phyloP scores from a whole-genome alignment of 2,113 vertebrate genomes.

The Chiloscyllium plagiosum region DNA sequence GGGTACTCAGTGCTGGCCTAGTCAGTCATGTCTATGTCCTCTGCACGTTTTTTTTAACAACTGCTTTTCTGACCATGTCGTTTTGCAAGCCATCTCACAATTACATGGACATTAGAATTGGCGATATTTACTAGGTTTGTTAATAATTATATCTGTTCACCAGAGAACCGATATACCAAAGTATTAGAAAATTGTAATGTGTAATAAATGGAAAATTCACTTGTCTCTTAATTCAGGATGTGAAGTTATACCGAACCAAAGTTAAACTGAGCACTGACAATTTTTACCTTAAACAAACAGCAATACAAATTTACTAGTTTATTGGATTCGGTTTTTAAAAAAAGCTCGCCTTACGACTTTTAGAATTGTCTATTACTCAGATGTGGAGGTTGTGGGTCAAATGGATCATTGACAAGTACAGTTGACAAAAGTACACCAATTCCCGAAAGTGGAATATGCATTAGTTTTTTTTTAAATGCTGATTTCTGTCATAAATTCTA shows the following conservation, averaged over 20 bases:
- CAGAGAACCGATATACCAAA: too few species aligned
- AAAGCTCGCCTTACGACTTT: too few species aligned
- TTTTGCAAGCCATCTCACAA: not conserved
- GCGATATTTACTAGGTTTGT: not conserved
- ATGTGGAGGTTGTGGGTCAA: not conserved
- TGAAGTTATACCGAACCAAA: not conserved
- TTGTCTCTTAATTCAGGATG: not conserved
- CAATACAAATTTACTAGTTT: not conserved
- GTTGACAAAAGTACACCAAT: not conserved
- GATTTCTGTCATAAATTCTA: not conserved
- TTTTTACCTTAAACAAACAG: not conserved
- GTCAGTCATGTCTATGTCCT: too few species aligned
- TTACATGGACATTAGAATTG: not conserved
- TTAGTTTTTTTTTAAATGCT: constrained; percentile 1
- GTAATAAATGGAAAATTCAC: not conserved
- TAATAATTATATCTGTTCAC: not conserved
- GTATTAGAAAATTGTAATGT: not conserved
- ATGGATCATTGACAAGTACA: not conserved
- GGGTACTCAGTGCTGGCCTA: too few species aligned
- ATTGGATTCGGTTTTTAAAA: not conserved
- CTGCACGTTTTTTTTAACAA: too few species aligned
- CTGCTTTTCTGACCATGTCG: not conserved
- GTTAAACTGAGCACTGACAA: not conserved
- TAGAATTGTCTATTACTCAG: not conserved
- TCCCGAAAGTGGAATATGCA: not conserved